Percentiles rank a stretch among this genome's conserved stretches.
Evolutionary conservation across 2,888 invertebrate genomes (phyloP).

Genomic region (Dasypolia templi): DNA sequence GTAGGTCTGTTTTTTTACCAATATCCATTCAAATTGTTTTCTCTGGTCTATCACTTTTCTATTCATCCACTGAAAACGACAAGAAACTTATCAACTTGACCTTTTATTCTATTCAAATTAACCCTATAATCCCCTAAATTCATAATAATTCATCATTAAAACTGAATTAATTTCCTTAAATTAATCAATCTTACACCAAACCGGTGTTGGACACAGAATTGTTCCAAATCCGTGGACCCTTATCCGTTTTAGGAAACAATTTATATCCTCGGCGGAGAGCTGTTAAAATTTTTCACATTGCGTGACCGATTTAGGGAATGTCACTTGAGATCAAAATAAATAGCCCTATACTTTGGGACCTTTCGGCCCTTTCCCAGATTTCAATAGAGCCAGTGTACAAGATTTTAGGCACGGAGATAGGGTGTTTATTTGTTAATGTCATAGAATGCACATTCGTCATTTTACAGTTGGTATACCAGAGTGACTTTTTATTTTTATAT

Average conservation of each 20-base stretch:
- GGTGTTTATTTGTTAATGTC: not conserved
- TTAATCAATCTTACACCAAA: conserved; percentile 50
- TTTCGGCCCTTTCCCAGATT: conserved; percentile 76
- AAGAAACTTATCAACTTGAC: not conserved
- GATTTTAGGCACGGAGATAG: conserved; percentile 54
- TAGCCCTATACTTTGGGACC: conserved; percentile 71
- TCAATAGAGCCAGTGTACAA: conserved; percentile 75
- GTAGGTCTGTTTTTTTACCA: too few relatives aligned
- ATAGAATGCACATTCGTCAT: not conserved
- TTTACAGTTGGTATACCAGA: too few relatives aligned
- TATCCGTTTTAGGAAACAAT: conserved; percentile 48
- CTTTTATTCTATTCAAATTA: not conserved
- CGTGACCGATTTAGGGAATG: conserved; percentile 68
- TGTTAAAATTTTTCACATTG: conserved; percentile 66
- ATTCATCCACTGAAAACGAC: not conserved
- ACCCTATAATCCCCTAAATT: not conserved
- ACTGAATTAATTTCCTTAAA: conserved; percentile 32
- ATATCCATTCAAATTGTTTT: not conserved
- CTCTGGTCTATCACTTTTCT: not conserved
- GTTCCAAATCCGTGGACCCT: conserved; percentile 36
- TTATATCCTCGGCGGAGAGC: conserved; percentile 40
- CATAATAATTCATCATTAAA: conserved; percentile 29
- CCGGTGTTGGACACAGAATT: conserved; percentile 38
- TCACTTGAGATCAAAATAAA: conserved; percentile 79
- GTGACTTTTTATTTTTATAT: too few relatives aligned